Base-by-base conservation (phyloP, 2,797 vertebrate species). In the Saxicola maurus region DNA sequence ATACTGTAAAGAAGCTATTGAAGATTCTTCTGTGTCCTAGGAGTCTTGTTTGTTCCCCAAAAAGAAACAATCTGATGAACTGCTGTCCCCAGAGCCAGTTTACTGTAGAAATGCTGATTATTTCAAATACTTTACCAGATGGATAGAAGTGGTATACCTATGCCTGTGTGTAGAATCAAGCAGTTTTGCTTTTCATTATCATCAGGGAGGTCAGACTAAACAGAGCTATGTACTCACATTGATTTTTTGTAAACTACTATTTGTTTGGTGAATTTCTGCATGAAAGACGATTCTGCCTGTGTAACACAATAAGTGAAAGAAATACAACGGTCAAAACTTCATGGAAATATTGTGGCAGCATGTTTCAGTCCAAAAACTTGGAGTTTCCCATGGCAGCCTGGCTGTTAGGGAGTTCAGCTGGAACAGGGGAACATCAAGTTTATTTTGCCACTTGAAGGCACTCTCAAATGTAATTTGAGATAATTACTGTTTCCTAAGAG, bases 191-290 rank as follows among this genome's bases (percentile, higher is more conserved):
- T 72, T 79, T 49, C 21, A 8, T 61, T 65, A 49, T 56, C 17
- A 49, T 31, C 15, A 60, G 13, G 45, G 35, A 82, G 28, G 48
- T n/a, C 46, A 85, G 79, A 56, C 16, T 60, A 86, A 66, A 23
- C 43, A 64, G 11, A 0, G 16, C 5, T 33, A 13, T 1, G 1
- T 68, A 33, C 19, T 72, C 18, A 43, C 11, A 11, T 3, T 65
- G 38, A 45, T 30, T 75, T 57, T 42, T 33, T 64, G 38, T 65
- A 53, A 73, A 40, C 13, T 43, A 18, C 13, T 35, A 28, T 49
- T 77, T 81, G 17, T 30, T 80, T 62, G 42, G 25, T 66, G 25
- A 13, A 12, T 55, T 83, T 77, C 35, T 74, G 11, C 48, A 23
- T 1, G 2, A 80, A 57, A 61, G 24, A 9, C 17, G 24, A n/a